A percentile compares a stretch with the other conserved stretches of the same genome.
Evolutionary conservation across 1,140 invertebrate genomes (phyloP).

Genomic region (Propsilocerus akamusi): DNA sequence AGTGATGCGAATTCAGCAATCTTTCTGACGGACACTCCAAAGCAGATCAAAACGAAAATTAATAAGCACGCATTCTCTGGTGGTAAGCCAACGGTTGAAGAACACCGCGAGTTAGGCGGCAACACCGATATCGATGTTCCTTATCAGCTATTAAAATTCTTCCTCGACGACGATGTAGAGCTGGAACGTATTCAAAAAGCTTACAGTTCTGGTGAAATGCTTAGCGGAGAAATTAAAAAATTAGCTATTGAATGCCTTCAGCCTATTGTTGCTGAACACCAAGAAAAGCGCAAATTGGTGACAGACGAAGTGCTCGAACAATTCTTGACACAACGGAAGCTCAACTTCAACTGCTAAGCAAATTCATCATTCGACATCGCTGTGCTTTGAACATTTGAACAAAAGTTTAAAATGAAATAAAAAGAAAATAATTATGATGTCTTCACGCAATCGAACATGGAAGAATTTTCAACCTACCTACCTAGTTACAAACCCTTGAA

Average conservation of each 20-base stretch:
- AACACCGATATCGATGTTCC: constrained; percentile 93
- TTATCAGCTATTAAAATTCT: constrained; percentile 91
- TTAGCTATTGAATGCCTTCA: constrained; percentile 62
- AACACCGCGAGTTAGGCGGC: constrained; percentile 79
- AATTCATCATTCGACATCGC: too few relatives aligned
- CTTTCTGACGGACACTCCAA: constrained; percentile 85
- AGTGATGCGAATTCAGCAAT: constrained; percentile 89
- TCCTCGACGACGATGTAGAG: constrained; percentile 84
- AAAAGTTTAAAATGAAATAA: too few relatives aligned
- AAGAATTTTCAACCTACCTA: too few relatives aligned
- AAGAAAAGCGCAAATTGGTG: constrained; percentile 56
- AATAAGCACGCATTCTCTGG: constrained; percentile 99
- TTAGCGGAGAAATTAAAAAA: constrained; percentile 91
- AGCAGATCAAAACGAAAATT: constrained; percentile 96
- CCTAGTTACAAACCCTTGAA: too few relatives aligned
- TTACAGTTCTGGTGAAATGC: constrained; percentile 75
- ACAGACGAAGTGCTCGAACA: constrained; percentile 70
- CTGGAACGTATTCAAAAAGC: constrained; percentile 64
- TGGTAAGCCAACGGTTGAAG: constrained; percentile 80
- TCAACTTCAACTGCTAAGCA: constrained; percentile 52
- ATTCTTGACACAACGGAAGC: constrained; percentile 70
- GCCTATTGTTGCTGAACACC: constrained; percentile 64
- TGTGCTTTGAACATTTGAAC: too few relatives aligned
- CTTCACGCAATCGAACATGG: too few relatives aligned
- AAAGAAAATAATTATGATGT: too few relatives aligned